Evolutionary conservation across 2,888 invertebrate species (phyloP).

Genomic region (Macrophya alboannulata): DNA sequence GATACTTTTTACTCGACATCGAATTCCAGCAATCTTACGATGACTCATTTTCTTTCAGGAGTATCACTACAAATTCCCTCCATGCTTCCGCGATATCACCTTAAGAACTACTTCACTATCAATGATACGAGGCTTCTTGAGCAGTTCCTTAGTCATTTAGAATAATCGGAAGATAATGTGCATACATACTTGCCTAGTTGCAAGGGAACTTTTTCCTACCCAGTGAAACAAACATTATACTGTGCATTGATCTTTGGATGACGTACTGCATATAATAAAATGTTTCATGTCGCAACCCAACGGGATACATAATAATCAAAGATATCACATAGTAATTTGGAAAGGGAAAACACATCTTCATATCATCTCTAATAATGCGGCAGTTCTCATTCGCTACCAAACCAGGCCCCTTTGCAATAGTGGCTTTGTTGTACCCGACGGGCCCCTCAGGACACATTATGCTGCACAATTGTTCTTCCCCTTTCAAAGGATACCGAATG

Average conservation of each 20-base stretch:
- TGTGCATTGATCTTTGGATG: not conserved
- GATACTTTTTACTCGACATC: not conserved
- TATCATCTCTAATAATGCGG: conserved; percentile 8
- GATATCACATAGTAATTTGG: not conserved
- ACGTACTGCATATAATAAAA: not conserved
- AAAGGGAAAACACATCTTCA: not conserved
- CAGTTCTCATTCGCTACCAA: conserved; percentile 33
- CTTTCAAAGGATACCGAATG: conserved; percentile 38
- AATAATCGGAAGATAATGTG: not conserved
- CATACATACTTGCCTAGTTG: not conserved
- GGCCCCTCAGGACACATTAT: conserved; percentile 27
- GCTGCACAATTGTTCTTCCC: conserved; percentile 34
- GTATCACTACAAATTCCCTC: not conserved
- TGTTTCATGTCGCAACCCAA: not conserved
- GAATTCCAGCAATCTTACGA: conserved; percentile 11
- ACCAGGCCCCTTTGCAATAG: conserved; percentile 11
- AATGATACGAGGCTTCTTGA: not conserved
- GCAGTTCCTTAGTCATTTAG: not conserved
- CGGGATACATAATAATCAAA: not conserved
- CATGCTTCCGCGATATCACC: not conserved
- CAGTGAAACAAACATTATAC: not conserved
- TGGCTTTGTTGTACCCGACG: conserved; percentile 21
- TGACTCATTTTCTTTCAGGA: not conserved
- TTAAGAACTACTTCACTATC: not conserved
- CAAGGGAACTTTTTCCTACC: not conserved